phyloP scores from a whole-genome alignment of 2,113 vertebrate genomes.

The Alouatta palliata region DNA sequence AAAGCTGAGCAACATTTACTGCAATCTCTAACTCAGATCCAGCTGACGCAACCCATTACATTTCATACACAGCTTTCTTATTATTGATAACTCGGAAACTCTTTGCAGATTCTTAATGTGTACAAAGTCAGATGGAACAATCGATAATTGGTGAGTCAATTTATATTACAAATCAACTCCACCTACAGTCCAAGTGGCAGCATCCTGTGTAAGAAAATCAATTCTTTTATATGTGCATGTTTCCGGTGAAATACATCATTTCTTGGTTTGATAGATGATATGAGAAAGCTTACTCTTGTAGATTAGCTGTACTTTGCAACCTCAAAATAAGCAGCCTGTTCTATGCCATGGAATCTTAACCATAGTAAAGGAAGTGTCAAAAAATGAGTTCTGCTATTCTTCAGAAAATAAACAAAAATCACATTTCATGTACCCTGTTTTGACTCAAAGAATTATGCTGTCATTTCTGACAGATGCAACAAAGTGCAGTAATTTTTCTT shows the following conservation, averaged over 20 bases:
- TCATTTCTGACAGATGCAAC: constrained; percentile 63
- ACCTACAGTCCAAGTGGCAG: constrained; percentile 42
- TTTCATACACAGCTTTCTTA: constrained; percentile 59
- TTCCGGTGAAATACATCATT: constrained; percentile 54
- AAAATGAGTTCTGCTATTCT: constrained; percentile 50
- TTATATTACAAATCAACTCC: constrained; percentile 72
- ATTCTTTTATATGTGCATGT: constrained; percentile 44
- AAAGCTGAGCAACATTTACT: constrained; percentile 77
- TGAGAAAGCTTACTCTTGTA: constrained; percentile 56
- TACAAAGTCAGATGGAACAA: constrained; percentile 66
- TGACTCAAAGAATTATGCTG: constrained; percentile 58
- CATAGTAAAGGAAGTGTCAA: constrained; percentile 55
- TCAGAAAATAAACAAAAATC: constrained; percentile 66
- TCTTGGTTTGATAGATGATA: constrained; percentile 63
- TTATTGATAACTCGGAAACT: constrained; percentile 59
- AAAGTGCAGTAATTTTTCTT: constrained; percentile 58
- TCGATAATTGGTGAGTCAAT: constrained; percentile 75
- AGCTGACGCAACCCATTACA: constrained; percentile 65
- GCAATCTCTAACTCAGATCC: constrained; percentile 61
- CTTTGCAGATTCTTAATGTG: constrained; percentile 65
- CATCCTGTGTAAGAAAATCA: constrained; percentile 63
- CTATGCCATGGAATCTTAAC: constrained; percentile 44
- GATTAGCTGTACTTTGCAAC: constrained; percentile 57
- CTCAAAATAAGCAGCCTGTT: constrained; percentile 58
- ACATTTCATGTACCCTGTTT: constrained; percentile 42